Percentiles rank a stretch among this genome's conserved stretches.
These are phyloP conservation scores for Columbina picui DNA, from an alignment of 2,113 vertebrate genomes.

Conservation along the genomic window DNA sequence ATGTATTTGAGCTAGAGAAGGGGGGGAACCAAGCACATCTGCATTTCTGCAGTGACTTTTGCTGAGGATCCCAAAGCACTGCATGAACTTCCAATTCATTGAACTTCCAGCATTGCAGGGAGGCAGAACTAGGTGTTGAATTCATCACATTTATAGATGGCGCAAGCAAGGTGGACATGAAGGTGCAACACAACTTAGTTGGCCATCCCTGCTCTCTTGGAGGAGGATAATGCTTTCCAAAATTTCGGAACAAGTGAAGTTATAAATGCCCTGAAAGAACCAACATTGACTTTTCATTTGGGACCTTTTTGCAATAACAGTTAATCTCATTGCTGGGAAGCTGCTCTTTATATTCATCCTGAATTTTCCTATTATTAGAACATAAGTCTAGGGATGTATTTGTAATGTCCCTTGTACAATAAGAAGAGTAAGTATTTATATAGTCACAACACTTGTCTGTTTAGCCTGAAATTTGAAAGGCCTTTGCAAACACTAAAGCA, in stretches of 20 bases:
- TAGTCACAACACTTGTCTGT: slow-evolving; percentile 42
- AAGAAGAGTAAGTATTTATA: slow-evolving; percentile 50
- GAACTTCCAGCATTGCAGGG: background rate
- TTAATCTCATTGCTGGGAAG: background rate
- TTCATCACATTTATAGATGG: background rate
- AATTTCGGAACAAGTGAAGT: background rate
- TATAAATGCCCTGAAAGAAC: background rate
- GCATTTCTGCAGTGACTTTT: slow-evolving; percentile 22
- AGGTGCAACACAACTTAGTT: background rate
- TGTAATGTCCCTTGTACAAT: slow-evolving; percentile 12
- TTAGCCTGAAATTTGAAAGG: slow-evolving; percentile 53
- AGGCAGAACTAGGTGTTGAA: background rate
- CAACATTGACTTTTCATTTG: background rate
- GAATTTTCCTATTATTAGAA: slow-evolving; percentile 29
- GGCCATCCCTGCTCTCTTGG: background rate
- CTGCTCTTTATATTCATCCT: background rate
- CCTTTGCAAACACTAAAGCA: slow-evolving; percentile 58
- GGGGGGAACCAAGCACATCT: background rate
- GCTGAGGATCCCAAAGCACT: background rate
- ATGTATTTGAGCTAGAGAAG: slow-evolving; percentile 6
- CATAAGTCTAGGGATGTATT: background rate
- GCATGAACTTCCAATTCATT: background rate
- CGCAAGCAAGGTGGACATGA: rapidly evolving
- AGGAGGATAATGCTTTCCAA: background rate
- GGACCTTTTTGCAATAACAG: background rate